Conservation (phyloP, 2,888 invertebrate genomes). For the Macaria liturata region DNA sequence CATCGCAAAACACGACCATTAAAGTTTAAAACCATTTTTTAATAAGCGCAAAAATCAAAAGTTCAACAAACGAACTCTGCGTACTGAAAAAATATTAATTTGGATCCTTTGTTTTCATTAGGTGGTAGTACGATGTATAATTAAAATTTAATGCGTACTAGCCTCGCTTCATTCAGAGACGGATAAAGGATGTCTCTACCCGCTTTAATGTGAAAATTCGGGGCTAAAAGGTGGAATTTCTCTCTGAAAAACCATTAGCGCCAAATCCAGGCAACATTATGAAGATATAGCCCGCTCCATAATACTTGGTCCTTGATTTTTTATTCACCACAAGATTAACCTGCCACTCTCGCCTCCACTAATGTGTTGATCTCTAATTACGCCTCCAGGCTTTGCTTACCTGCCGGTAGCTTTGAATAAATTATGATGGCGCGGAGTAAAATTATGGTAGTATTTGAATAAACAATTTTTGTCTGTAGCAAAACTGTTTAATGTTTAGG, state of each 20-base stretch:
- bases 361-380: constrained; percentile 32
- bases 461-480: constrained; percentile 4
- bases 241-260: constrained; percentile 33
- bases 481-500: too few relatives aligned
- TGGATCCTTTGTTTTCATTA: constrained; percentile 26
- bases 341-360: constrained; percentile 29
- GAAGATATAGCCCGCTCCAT: constrained; percentile 23
- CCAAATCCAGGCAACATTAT: constrained; percentile 24
- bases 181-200: constrained; percentile 26
- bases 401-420: constrained; percentile 14
- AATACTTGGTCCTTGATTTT: constrained; percentile 33
- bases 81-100: constrained; percentile 17
- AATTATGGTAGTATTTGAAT: constrained; percentile 8
- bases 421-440: constrained; percentile 19
- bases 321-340: constrained; percentile 36
- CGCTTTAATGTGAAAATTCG: constrained; percentile 24
- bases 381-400: constrained; percentile 19
- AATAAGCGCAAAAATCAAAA: not conserved
- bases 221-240: constrained; percentile 28
- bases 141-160: constrained; percentile 27
- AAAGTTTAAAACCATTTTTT: too few relatives aligned
- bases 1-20: too few relatives aligned
- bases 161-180: constrained; percentile 22
- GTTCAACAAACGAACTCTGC: constrained; percentile 6
- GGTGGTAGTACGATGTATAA: constrained; percentile 17